Base-by-base conservation (phyloP, 2,888 invertebrate species). In the Emmelina monodactyla region DNA sequence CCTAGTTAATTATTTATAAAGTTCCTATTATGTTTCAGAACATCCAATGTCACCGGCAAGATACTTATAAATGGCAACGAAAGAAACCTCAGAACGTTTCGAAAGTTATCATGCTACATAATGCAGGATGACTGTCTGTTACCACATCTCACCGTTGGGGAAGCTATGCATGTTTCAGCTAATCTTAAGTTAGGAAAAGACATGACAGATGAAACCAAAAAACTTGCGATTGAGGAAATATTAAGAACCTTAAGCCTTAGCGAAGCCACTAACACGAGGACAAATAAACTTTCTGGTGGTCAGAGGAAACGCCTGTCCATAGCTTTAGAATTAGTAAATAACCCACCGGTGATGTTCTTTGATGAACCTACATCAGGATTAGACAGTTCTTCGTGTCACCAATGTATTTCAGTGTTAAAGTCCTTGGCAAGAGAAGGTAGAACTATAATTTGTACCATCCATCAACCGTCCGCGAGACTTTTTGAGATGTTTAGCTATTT, bases 291-390 rank as follows among this genome's bases (percentile, higher is more conserved):
- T 29, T 94, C 94, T 5, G 95, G 95, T 13, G 95, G 95, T 0
- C 95, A 96, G 75, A 84, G 92, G 43, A 96, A 96, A 65, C 83
- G 95, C 38, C 79, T 95, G 42, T 94, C 94, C 5, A 94, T 96
- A 55, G 95, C 94, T 35, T 75, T 94, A 59, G 95, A 96, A 72
- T 83, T 96, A 62, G 94, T 96, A 33, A 95, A 95, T 71, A 95
- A 96, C 78, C 96, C 97, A 14, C 96, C 96, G 44, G 92, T 97
- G 41, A 96, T 97, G 94, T 97, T 96, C 71, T 95, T 97, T 60
- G 96, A 97, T 58, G 96, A 97, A 67, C 96, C 96, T 2, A 91
- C 91, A 28, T 89, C 94, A 54, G 97, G 97, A 12, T 76, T 97
- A 65, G 97, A 97, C 64, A 95, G 94, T 63, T 92, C 94, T 22